phyloP scores from a whole-genome alignment of 2,888 invertebrate species.

The Drosophila algonquin region DNA sequence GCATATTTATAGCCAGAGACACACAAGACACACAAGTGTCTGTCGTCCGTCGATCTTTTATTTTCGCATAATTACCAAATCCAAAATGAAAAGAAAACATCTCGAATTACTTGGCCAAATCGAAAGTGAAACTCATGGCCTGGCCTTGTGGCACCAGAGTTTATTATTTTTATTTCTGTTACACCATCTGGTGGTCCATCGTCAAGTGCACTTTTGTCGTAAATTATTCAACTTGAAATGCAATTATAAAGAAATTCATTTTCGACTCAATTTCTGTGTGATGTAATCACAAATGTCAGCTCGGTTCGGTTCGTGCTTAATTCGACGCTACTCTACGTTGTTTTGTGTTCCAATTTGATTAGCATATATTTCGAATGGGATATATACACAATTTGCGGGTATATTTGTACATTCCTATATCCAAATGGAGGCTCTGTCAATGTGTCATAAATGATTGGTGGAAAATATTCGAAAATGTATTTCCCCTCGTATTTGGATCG shows the following conservation, averaged over 20 bases:
- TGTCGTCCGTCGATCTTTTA: slow-evolving; percentile 6
- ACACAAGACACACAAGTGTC: slow-evolving; percentile 24
- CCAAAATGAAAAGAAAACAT: slow-evolving; percentile 36
- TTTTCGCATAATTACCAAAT: slow-evolving; percentile 49
- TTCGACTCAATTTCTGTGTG: not conserved
- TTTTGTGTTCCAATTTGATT: not conserved
- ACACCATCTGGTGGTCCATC: slow-evolving; percentile 13
- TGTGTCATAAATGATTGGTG: not conserved
- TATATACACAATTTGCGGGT: no score
- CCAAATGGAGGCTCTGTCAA: not conserved
- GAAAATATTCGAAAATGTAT: slow-evolving; percentile 7
- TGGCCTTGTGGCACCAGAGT: slow-evolving; percentile 25
- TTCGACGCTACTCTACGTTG: not conserved
- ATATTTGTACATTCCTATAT: not conserved
- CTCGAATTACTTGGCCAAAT: slow-evolving; percentile 40
- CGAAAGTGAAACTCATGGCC: slow-evolving; percentile 56
- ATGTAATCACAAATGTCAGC: not conserved
- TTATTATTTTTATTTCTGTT: slow-evolving; percentile 15
- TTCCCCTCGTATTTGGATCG: not conserved
- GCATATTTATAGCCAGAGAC: slow-evolving; percentile 38
- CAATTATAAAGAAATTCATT: slow-evolving; percentile 4
- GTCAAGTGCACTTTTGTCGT: slow-evolving; percentile 25
- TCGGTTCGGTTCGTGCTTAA: not conserved
- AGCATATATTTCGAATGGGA: not conserved
- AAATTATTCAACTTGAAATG: slow-evolving; percentile 25